Base-by-base conservation (phyloP, 2,888 invertebrate genomes). In the Siphlonurus alternatus region DNA sequence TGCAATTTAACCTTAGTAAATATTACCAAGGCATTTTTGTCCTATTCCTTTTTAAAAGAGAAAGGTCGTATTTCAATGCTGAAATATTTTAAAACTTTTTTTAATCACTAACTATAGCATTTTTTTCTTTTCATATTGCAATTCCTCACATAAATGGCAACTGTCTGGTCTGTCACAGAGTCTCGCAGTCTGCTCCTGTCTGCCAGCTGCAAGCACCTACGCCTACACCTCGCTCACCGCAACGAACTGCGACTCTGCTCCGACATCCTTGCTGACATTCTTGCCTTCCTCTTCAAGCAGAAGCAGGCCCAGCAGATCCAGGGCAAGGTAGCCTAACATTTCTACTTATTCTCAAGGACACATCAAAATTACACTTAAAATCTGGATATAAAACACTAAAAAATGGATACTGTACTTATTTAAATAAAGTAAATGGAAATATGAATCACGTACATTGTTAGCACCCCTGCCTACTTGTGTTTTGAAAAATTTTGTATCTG, bases 161-260 rank as follows among this genome's bases (percentile, higher is more conserved):
- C n/a, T n/a, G n/a, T n/a, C n/a, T n/a, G n/a, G n/a, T n/a, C n/a
- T n/a, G n/a, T 75, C 75, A 38, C 75, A 89, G 94, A 93, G 75
- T 91, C 93, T 1, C 83, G 95, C 65, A 87, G 87, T 71, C 83
- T 91, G 64, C 81, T 96, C 2, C 78, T 96, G 23, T 84, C 87
- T 0, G 88, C 90, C 1, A 88, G 90, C 25, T 92, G 93, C 73
- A 86, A 88, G 68, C 93, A 95, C 71, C 76, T 96, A 53, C 84
- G 91, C 25, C 84, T 87, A 23, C 93, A 95, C 73, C 78, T 95
- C 2, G 83, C 86, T 0, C 83, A 88, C 0, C 82, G 90, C 22
- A 90, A 91, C 71, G 93, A 94, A 72, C 76, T 94, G 38, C 80
- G 86, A 18, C 81, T 90, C 2, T 93, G 93, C 72, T 88, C 93